These are phyloP conservation scores for Drosophila diplacantha DNA, from an alignment of 2,888 invertebrate species.

Conservation along the genomic window DNA sequence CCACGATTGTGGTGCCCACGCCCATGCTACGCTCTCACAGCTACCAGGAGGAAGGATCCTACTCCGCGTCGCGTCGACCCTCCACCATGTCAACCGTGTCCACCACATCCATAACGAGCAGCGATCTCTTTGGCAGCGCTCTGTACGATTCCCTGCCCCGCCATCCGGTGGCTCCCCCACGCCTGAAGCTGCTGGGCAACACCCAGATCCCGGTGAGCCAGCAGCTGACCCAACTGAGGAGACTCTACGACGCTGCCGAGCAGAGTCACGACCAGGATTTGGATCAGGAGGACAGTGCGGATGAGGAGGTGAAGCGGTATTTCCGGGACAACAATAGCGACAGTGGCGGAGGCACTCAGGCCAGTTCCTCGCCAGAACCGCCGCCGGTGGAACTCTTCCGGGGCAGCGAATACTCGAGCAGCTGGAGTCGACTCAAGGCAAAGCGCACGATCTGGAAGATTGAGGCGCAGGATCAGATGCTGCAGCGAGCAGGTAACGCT, in stretches of 20 bases:
- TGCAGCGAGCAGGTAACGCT: conserved; percentile 71
- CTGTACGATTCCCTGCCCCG: conserved; percentile 59
- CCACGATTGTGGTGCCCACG: conserved; percentile 65
- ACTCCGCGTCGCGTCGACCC: conserved; percentile 41
- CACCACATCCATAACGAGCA: conserved; percentile 58
- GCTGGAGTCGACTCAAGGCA: conserved; percentile 81
- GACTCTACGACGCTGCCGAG: conserved; percentile 75
- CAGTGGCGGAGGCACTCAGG: conserved; percentile 73
- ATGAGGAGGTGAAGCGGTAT: conserved; percentile 81
- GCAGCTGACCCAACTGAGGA: conserved; percentile 74
- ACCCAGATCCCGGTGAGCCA: conserved; percentile 74
- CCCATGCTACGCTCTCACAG: conserved; percentile 71
- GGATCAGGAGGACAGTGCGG: conserved; percentile 79
- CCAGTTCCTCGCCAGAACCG: conserved; percentile 70
- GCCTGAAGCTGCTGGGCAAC: conserved; percentile 74
- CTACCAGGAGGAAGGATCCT: conserved; percentile 62
- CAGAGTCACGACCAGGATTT: conserved; percentile 43
- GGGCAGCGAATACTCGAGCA: conserved; percentile 76
- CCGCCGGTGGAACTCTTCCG: conserved; percentile 47
- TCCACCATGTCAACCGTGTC: conserved; percentile 62
- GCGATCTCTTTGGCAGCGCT: conserved; percentile 52
- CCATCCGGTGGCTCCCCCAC: conserved; percentile 72
- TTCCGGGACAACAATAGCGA: conserved; percentile 77
- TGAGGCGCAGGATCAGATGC: conserved; percentile 61
- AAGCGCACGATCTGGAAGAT: conserved; percentile 76